Evolutionary conservation across 2,888 invertebrate species (phyloP).

Genomic region (Malacosoma neustria): DNA sequence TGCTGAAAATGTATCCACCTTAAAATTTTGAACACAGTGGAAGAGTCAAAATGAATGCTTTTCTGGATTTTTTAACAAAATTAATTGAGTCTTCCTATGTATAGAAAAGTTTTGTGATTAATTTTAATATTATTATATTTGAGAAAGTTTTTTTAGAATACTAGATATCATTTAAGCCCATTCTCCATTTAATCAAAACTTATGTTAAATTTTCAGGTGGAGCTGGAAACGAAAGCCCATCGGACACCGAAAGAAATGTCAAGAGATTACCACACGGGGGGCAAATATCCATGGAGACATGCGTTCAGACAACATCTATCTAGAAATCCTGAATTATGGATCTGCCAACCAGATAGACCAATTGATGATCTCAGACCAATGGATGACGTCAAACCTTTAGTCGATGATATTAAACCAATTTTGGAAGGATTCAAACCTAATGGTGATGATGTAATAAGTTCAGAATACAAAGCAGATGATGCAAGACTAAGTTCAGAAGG

Average conservation of each 20-base stretch:
- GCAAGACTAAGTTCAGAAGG: constrained; percentile 13
- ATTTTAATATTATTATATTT: too few relatives aligned
- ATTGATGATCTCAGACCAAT: constrained; percentile 1
- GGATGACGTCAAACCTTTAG: constrained; percentile 7
- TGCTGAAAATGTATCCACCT: too few relatives aligned
- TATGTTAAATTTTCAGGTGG: constrained; percentile 29
- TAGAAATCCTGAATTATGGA: constrained; percentile 45
- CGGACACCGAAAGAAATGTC: constrained; percentile 52
- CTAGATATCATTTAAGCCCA: too few relatives aligned
- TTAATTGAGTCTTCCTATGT: too few relatives aligned
- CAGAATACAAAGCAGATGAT: constrained; percentile 8
- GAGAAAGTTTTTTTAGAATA: too few relatives aligned
- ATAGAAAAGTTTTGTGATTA: too few relatives aligned
- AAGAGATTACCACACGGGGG: constrained; percentile 55
- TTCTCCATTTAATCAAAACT: background rate
- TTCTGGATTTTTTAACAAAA: too few relatives aligned
- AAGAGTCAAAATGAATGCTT: too few relatives aligned
- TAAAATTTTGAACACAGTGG: too few relatives aligned
- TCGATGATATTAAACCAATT: background rate
- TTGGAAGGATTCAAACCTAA: constrained; percentile 1
- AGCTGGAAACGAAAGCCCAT: constrained; percentile 51
- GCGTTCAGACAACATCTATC: constrained; percentile 51
- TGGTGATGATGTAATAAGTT: constrained; percentile 13
- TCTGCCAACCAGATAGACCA: constrained; percentile 5
- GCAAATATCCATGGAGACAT: constrained; percentile 56